A percentile compares a stretch with the other conserved stretches of the same genome.
Evolutionary conservation across 2,113 vertebrate genomes (phyloP).

Genomic region (Centropus bengalensis): DNA sequence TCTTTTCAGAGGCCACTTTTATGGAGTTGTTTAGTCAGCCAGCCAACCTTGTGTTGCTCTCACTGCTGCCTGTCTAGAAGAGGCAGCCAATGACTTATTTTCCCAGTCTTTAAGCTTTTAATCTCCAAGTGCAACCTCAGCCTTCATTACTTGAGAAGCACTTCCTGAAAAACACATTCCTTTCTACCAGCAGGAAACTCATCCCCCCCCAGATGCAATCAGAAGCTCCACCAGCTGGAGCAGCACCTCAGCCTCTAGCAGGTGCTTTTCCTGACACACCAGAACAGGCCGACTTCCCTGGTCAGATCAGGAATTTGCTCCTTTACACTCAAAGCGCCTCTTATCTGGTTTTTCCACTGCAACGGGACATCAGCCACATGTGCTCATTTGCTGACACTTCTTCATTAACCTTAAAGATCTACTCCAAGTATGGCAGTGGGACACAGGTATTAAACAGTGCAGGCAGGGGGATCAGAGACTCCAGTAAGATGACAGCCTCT

Average conservation of each 20-base stretch:
- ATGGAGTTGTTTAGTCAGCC: background rate
- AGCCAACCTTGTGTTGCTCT: background rate
- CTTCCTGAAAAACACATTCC: background rate
- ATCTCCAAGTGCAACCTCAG: background rate
- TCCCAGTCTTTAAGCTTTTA: background rate
- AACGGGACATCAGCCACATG: fast-evolving
- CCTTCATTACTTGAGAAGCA: background rate
- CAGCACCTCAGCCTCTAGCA: background rate
- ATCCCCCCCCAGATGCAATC: background rate
- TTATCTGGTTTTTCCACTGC: background rate
- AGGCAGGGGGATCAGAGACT: background rate
- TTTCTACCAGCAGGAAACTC: background rate
- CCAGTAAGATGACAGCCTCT: background rate
- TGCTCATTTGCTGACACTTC: background rate
- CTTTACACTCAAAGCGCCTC: background rate
- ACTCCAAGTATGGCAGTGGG: background rate
- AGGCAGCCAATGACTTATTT: background rate
- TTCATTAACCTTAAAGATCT: background rate
- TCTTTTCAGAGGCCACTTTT: background rate
- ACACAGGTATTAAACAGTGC: background rate
- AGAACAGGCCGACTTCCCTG: background rate
- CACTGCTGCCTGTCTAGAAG: background rate
- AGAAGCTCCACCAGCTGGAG: background rate
- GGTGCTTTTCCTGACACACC: background rate
- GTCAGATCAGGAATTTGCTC: background rate